Conservation (phyloP, 92 coral and sea anemone species). For the Palythoa grandiflora region DNA sequence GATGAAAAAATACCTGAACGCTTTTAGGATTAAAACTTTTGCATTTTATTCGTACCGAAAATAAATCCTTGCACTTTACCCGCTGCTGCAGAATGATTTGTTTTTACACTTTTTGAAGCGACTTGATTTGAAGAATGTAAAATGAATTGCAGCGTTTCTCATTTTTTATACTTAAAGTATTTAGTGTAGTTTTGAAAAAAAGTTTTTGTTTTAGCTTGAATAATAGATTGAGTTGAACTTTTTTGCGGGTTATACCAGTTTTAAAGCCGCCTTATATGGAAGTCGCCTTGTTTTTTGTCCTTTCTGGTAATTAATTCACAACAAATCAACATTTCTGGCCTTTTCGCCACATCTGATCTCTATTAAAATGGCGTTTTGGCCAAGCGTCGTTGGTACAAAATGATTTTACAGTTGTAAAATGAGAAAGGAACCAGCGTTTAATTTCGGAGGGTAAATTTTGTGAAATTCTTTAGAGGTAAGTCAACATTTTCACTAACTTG, state of each 20-base stretch:
- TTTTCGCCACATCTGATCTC: slow-evolving; percentile 23
- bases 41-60: no score
- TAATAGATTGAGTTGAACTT: slow-evolving; percentile 33
- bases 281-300: slow-evolving; percentile 25
- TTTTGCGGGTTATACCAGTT: slow-evolving; percentile 79
- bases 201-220: slow-evolving; percentile 4
- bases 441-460: slow-evolving; percentile 24
- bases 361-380: slow-evolving; percentile 35
- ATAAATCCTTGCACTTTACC: no score
- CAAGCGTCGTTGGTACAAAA: background rate
- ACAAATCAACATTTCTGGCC: slow-evolving; percentile 20
- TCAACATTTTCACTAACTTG: background rate
- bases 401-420: background rate
- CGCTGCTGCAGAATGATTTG: no score
- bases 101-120: background rate
- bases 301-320: slow-evolving; percentile 35
- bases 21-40: no score
- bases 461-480: slow-evolving; percentile 32
- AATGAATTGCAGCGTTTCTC: background rate
- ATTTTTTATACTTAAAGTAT: background rate
- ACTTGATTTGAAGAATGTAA: background rate
- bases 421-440: background rate
- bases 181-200: background rate
- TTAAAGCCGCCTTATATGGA: slow-evolving; percentile 72
- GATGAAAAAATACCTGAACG: no score